phyloP scores from a whole-genome alignment of 2,797 vertebrate genomes.

The Hemibagrus guttatus region DNA sequence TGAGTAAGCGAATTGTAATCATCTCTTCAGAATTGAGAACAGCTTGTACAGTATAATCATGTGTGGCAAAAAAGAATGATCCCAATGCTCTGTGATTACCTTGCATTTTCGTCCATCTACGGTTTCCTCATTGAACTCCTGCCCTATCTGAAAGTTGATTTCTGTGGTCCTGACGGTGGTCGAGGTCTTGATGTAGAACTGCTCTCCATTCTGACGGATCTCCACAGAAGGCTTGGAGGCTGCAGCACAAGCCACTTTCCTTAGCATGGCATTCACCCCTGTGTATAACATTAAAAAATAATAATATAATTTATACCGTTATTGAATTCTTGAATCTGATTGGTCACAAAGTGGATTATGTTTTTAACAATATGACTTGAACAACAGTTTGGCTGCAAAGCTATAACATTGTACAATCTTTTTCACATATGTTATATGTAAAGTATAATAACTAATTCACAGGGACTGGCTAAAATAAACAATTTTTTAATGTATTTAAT shows the following conservation, averaged over 20 bases:
- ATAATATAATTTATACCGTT: neutral
- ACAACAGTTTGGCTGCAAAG: neutral
- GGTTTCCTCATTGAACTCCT: constrained; percentile 94
- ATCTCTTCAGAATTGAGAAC: neutral
- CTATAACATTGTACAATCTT: too few relatives aligned
- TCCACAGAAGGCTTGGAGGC: constrained; percentile 96
- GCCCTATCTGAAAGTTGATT: constrained; percentile 90
- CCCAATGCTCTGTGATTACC: constrained; percentile 71
- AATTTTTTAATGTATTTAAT: neutral
- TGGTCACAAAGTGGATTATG: neutral
- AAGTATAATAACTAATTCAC: neutral
- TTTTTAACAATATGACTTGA: neutral
- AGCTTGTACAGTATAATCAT: neutral
- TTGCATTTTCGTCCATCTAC: constrained; percentile 95
- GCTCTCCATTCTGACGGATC: constrained; percentile 90
- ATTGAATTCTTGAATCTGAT: neutral
- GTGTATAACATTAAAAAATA: constrained; percentile 10
- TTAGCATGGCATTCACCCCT: constrained; percentile 95
- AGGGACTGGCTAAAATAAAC: neutral
- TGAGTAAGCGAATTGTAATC: neutral
- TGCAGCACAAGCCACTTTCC: constrained; percentile 88
- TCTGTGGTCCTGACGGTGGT: constrained; percentile 95
- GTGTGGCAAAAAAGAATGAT: neutral
- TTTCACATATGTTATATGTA: neutral
- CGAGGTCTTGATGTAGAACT: constrained; percentile 97